Percentiles rank a stretch among this genome's conserved stretches.
These are phyloP conservation scores for Peromyscus maniculatus DNA, from an alignment of 2,113 vertebrate species.

Conservation along the genomic window DNA sequence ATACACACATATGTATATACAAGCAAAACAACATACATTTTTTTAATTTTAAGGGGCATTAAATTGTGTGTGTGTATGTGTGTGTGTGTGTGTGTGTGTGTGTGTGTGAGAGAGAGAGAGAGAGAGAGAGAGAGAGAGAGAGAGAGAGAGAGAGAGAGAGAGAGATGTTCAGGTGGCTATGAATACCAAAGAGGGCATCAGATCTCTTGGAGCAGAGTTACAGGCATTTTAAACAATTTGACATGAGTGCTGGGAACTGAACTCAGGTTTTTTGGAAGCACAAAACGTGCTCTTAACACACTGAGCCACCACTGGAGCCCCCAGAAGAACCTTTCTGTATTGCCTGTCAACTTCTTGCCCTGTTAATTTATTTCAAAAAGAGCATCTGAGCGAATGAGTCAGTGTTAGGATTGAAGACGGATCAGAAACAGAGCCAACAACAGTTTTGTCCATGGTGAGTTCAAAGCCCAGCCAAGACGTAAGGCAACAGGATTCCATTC, in stretches of 20 bases:
- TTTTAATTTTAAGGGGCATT: not conserved
- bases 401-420: not conserved
- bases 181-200: not conserved
- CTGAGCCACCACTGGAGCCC: not conserved
- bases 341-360: not conserved
- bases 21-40: not conserved
- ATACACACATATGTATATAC: no score
- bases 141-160: no score
- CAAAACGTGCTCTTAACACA: not conserved
- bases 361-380: not conserved
- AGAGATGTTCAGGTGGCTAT: not conserved
- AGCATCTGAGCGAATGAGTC: not conserved
- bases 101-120: no score
- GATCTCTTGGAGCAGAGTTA: not conserved
- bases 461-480: not conserved
- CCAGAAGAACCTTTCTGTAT: not conserved
- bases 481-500: not conserved
- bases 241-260: not conserved
- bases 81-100: no score
- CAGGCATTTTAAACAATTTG: not conserved
- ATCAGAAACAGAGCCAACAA: not conserved
- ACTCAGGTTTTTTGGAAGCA: not conserved
- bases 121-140: no score
- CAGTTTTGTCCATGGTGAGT: not conserved
- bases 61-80: not conserved